phyloP scores from a whole-genome alignment of 2,888 invertebrate species.

The Hydrotaea diabolus region DNA sequence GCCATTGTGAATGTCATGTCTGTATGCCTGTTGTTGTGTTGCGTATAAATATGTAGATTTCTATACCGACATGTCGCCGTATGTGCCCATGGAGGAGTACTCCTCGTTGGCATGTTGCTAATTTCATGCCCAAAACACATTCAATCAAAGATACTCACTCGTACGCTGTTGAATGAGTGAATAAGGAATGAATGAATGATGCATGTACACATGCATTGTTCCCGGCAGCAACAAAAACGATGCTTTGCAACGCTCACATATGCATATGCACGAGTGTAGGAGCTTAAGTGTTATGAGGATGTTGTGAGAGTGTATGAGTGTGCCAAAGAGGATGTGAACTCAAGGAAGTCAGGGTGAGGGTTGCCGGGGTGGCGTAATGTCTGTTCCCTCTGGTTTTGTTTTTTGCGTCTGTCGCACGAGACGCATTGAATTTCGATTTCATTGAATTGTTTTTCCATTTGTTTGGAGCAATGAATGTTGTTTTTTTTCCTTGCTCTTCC shows the following conservation, averaged over 20 bases:
- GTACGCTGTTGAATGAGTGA: background rate
- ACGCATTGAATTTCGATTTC: constrained; percentile 64
- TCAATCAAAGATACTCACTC: constrained; percentile 33
- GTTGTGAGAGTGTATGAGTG: background rate
- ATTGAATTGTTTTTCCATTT: constrained; percentile 51
- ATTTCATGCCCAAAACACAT: constrained; percentile 40
- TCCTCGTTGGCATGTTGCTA: constrained; percentile 16
- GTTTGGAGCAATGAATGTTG: constrained; percentile 31
- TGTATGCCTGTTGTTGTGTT: background rate
- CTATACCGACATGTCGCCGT: background rate
- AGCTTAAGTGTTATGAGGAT: background rate
- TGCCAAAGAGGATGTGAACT: background rate
- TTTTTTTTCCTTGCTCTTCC: background rate
- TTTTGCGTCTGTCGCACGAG: constrained; percentile 26
- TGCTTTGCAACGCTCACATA: background rate
- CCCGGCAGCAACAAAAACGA: background rate
- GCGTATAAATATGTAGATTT: background rate
- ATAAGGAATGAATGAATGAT: background rate
- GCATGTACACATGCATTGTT: constrained; percentile 7
- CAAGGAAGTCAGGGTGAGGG: background rate
- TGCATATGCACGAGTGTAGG: background rate
- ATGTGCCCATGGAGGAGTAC: background rate
- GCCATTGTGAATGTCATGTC: background rate
- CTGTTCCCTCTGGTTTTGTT: constrained; percentile 28
- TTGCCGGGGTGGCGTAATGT: background rate